Evolutionary conservation across 1,140 invertebrate species (phyloP), one percentile per base, ranked within the genome.

Genomic region (Dendrolimus kikuchii): DNA sequence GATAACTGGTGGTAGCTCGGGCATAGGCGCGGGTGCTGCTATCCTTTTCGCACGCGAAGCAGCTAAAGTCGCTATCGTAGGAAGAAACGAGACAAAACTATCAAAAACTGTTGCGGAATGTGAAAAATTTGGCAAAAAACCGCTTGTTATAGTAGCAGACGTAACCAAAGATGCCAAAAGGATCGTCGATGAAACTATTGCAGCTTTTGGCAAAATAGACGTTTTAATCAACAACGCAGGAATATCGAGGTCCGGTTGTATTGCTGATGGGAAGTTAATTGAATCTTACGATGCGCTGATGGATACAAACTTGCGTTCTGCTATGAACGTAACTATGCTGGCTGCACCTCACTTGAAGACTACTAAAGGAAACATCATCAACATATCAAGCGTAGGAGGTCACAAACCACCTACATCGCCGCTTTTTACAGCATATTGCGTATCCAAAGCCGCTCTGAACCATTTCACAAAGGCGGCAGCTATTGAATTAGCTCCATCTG

Each of bases 21-120:
- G 95, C 5, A 96, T 97, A 60, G 95, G 95, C 45, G 91, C 91
- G 10, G 92, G 91, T 2, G 92, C 93, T 8, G 94, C 94, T 1
- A 64, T 93, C 46, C 85, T 91, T 46, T 90, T 97, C 62, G 90
- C 94, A 5, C 88, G 90, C 50, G 81, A 93, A 38, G 93, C 93
- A 4, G 94, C 93, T 1, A 86, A 64, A 0, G 71, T 95, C 4
- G 87, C 87, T 1, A 61, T 97, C 7, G 92, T 91, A 10, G 95
- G 94, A 39, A 89, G 95, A 49, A 95, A 96, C 80, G 72, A 89
- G 46, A 84, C 64, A 0, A 88, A 82, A 46, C 55, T 89, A 0
- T 64, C 76, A 42, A 88, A 89, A 60, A 82, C 91, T 10, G 88
- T 88, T 2, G 74, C 88, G n/a, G 71, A 92, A 59, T 95, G 93